A percentile compares a stretch with the other conserved stretches of the same genome.
Evolutionary conservation across 2,888 invertebrate genomes (phyloP).

Genomic region (Griposia aprilina): DNA sequence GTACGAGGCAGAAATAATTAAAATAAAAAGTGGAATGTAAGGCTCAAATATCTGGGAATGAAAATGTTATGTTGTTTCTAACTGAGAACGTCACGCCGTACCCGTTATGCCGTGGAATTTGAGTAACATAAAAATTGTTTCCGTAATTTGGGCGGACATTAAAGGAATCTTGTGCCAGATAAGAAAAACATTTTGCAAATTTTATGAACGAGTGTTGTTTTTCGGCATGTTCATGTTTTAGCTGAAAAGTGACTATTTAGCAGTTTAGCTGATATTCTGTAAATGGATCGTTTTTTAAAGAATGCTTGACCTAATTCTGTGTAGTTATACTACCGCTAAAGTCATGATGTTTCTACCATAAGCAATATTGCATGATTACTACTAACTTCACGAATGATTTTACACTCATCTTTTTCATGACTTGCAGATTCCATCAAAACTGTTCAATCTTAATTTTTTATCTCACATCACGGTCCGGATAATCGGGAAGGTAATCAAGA

Average conservation of each 20-base stretch:
- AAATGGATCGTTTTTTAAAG: no score
- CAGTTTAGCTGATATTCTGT: no score
- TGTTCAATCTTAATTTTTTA: background rate
- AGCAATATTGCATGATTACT: no score
- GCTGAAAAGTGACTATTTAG: no score
- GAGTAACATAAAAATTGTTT: constrained; percentile 2
- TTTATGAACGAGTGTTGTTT: background rate
- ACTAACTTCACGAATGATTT: no score
- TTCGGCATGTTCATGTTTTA: background rate
- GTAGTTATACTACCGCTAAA: no score
- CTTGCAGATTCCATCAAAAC: background rate
- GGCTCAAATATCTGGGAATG: constrained; percentile 42
- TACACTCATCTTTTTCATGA: background rate
- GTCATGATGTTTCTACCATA: background rate
- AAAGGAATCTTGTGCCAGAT: background rate
- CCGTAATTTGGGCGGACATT: background rate
- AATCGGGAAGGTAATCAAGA: constrained; percentile 30
- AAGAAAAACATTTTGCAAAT: background rate
- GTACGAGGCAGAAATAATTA: constrained; percentile 74
- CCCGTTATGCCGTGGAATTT: constrained; percentile 20
- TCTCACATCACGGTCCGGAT: background rate
- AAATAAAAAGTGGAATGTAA: constrained; percentile 68
- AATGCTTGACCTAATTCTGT: no score
- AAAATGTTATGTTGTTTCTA: constrained; percentile 40
- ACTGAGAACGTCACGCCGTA: constrained; percentile 14